Evolutionary conservation across 2,888 invertebrate genomes (phyloP).

Genomic region (Alsophila aescularia): DNA sequence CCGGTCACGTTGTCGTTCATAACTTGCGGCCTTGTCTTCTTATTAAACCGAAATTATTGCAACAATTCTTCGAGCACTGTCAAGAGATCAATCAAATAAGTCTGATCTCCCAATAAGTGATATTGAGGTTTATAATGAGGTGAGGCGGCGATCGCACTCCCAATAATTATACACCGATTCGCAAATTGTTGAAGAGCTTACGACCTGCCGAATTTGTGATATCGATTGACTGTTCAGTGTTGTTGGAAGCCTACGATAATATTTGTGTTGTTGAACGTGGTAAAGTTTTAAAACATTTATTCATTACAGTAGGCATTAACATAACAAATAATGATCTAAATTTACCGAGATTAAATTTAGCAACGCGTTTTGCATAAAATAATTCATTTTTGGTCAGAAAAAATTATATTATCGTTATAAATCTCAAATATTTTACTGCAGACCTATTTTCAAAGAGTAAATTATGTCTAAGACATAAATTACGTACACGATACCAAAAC

Average conservation of each 20-base stretch:
- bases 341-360: too few relatives aligned
- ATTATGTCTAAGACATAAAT: slow-evolving; percentile 35
- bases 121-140: not conserved
- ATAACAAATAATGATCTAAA: not conserved
- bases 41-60: not conserved
- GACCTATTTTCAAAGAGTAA: too few relatives aligned
- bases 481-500: slow-evolving; percentile 25
- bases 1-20: too few relatives aligned
- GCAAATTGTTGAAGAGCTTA: not conserved
- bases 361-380: not conserved
- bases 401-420: not conserved
- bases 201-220: not conserved
- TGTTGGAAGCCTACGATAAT: not conserved
- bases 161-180: not conserved
- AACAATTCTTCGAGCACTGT: not conserved
- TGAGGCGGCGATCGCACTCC: not conserved
- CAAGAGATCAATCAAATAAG: not conserved
- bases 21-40: too few relatives aligned
- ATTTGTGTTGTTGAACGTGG: not conserved
- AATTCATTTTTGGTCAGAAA: not conserved
- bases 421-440: slow-evolving; percentile 1
- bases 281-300: not conserved
- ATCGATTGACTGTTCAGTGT: not conserved
- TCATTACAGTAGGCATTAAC: not conserved
- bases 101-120: not conserved